phyloP scores from a whole-genome alignment of 1,140 invertebrate species.

The Euura lappo region DNA sequence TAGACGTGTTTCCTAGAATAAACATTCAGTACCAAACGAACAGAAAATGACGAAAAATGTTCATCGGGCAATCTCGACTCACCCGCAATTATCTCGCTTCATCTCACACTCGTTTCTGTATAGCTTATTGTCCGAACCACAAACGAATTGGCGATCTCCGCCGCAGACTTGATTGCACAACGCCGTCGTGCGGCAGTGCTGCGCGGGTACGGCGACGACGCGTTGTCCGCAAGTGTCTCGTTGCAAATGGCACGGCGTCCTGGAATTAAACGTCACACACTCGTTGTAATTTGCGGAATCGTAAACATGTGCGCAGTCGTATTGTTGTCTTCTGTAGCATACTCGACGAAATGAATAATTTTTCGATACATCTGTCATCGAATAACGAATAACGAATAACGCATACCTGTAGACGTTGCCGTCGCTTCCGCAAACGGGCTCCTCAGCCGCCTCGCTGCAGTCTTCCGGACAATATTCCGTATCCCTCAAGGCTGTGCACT shows the following conservation, averaged over 20 bases:
- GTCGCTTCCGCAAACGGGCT: conserved; percentile 89
- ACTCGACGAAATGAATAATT: too few species aligned
- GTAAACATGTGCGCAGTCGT: too few species aligned
- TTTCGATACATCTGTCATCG: too few species aligned
- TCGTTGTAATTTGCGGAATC: too few species aligned
- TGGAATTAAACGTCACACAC: conserved; percentile 40
- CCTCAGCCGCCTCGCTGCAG: conserved; percentile 72
- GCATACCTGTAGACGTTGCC: conserved; percentile 86
- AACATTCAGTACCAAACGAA: conserved; percentile 9
- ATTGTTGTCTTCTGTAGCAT: too few species aligned
- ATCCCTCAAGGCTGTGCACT: conserved; percentile 79
- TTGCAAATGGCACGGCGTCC: conserved; percentile 87
- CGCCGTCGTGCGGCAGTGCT: conserved; percentile 83
- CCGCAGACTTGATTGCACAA: conserved; percentile 79
- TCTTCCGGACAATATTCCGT: conserved; percentile 73
- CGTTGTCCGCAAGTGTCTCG: conserved; percentile 83
- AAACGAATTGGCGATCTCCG: conserved; percentile 81
- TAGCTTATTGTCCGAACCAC: conserved; percentile 90
- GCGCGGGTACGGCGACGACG: conserved; percentile 78
- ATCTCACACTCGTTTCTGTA: conserved; percentile 94
- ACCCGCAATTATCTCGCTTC: conserved; percentile 91
- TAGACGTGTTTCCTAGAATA: conserved; percentile 81
- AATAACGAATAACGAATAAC: not conserved
- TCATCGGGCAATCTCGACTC: conserved; percentile 38
- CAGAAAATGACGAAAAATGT: not conserved